Evolutionary conservation across 1,140 invertebrate species (phyloP), one percentile per base, ranked within the genome.

Genomic region (Musca domestica): DNA sequence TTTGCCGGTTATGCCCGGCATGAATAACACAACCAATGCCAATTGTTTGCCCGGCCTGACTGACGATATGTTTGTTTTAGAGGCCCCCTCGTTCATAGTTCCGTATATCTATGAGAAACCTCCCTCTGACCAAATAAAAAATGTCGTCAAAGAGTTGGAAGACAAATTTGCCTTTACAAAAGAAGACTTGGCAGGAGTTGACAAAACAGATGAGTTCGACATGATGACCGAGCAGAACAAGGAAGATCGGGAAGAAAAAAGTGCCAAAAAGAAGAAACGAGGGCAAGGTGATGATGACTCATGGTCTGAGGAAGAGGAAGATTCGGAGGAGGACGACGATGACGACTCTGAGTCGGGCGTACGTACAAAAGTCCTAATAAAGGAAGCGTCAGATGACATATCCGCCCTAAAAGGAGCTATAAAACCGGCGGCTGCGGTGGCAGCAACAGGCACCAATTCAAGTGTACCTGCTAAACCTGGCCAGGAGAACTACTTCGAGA

Each of bases 21-120:
- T 70, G 3, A 65, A 67, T 51, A 47, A 22, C 41, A 72, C 77
- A 41, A 81, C 86, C 20, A 83, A 86, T 48, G 74, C 86, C 27
- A 86, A 85, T 54, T 87, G 92, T 64, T 79, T 93, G 69, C 91
- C 92, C 0, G 89, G 91, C 4, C 83, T 95, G 4, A 94, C 92
- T 5, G 93, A 95, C 78, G 92, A 94, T 73, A 94, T 94, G 90
- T 95, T 91, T 82, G 92, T 95, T 1, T 90, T 95, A 9, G 93
- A 95, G 83, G 93, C 93, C 22, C 93, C 93, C 3, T 95, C 92
- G 14, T 95, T 95, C 76, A 94, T 95, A 76, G 92, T 95, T 71
- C 93, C 93, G 48, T 95, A 95, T 81, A 92, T 95, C n/a, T 95
- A 94, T 80, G 92, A 95, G 82, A 94, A 94, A 81, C 91, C 92